Percentiles rank a stretch among this genome's conserved stretches.
Conservation (phyloP, 2,888 invertebrate species). For the Stegophylla sp. region DNA sequence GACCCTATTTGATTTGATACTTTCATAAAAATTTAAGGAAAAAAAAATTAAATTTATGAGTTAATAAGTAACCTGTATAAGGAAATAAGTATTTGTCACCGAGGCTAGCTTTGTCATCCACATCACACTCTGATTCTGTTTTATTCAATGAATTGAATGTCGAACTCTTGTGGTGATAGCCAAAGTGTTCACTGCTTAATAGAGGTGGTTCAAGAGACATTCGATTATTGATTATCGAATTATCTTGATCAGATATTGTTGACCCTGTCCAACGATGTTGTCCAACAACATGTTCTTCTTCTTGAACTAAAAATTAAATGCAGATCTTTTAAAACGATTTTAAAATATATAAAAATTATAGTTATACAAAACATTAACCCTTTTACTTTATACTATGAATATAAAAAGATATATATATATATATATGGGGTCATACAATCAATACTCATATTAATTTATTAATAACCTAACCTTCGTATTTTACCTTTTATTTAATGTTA, state of each 20-base stretch:
- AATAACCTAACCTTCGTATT: too few species aligned
- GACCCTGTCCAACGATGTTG: constrained; percentile 60
- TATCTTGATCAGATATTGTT: constrained; percentile 59
- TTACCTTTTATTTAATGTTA: too few species aligned
- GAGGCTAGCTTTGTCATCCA: constrained; percentile 68
- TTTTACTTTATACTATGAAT: too few species aligned
- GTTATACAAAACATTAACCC: too few species aligned
- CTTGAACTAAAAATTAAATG: constrained; percentile 55
- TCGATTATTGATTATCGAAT: constrained; percentile 54
- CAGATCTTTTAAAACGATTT: neutral
- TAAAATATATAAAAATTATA: too few species aligned
- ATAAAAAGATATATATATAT: too few species aligned
- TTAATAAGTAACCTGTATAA: constrained; percentile 82
- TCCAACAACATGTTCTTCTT: constrained; percentile 54
- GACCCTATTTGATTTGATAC: too few species aligned
- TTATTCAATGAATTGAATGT: constrained; percentile 56
- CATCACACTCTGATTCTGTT: constrained; percentile 63
- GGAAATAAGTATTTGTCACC: constrained; percentile 85
- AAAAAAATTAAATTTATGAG: too few species aligned
- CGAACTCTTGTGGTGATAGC: constrained; percentile 46
- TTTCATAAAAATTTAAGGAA: too few species aligned
- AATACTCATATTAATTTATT: too few species aligned
- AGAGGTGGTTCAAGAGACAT: constrained; percentile 56
- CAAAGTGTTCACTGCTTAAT: constrained; percentile 40
- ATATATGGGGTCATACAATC: too few species aligned